phyloP scores from a whole-genome alignment of 2,113 vertebrate genomes.

The Microcebus jonahi region DNA sequence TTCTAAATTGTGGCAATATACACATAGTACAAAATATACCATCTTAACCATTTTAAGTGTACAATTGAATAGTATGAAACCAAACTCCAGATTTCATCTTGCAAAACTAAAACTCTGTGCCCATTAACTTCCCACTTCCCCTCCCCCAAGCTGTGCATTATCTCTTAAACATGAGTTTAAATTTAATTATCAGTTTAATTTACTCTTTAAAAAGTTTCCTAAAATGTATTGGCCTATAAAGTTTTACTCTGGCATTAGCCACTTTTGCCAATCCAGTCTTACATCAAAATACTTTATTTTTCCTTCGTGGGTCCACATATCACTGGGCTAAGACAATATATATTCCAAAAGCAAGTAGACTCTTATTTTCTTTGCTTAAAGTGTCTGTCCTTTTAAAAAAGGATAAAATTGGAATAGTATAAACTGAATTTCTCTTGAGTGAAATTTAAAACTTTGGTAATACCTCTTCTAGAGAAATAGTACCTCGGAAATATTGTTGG shows the following conservation, averaged over 20 bases:
- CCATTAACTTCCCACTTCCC: neutral
- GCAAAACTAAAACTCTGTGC: neutral
- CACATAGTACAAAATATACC: neutral
- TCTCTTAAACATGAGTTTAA: neutral
- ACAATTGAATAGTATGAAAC: neutral
- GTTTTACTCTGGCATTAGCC: neutral
- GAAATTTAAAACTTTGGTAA: slow-evolving; percentile 33
- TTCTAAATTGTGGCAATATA: slow-evolving; percentile 14
- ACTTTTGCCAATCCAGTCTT: neutral
- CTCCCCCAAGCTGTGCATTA: neutral
- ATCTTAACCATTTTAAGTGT: neutral
- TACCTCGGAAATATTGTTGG: neutral
- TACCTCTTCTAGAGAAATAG: neutral
- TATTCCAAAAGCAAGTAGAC: neutral
- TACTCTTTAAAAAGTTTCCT: neutral
- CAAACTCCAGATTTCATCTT: neutral
- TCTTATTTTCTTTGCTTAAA: slow-evolving; percentile 10
- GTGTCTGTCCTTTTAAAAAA: neutral
- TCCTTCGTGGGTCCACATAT: neutral
- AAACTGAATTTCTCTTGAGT: slow-evolving; percentile 23
- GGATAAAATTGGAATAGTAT: neutral
- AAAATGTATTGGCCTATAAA: neutral
- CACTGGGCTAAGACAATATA: neutral
- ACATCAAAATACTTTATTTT: neutral
- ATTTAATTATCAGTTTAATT: neutral